These are phyloP conservation scores for Podarcis lilfordi DNA, from an alignment of 2,797 vertebrate genomes.

Conservation along the genomic window DNA sequence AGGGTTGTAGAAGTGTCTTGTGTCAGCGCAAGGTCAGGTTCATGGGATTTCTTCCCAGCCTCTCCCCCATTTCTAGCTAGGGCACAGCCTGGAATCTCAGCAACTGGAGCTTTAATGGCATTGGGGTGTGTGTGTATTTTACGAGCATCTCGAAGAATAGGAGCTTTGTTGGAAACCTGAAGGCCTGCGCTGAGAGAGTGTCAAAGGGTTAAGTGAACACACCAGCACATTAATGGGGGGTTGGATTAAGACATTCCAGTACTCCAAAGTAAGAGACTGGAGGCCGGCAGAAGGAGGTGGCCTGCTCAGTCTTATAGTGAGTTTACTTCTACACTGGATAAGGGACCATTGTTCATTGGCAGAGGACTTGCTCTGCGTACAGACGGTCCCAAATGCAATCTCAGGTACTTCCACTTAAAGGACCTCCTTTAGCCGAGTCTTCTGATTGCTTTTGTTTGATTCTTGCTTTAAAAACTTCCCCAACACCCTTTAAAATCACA, in stretches of 20 bases:
- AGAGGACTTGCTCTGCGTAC: not conserved
- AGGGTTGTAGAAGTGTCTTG: not conserved
- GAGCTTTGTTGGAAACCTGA: conserved; percentile 55
- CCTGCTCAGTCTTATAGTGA: too few relatives aligned
- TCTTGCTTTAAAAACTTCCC: too few relatives aligned
- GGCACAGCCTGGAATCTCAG: accelerated
- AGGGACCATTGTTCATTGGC: too few relatives aligned
- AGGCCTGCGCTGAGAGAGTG: not conserved
- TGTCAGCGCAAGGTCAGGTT: conserved; percentile 33
- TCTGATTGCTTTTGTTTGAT: too few relatives aligned
- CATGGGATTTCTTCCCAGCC: conserved; percentile 1
- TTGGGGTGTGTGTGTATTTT: not conserved
- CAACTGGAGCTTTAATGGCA: conserved; percentile 35
- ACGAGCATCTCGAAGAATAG: conserved; percentile 57
- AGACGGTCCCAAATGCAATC: too few relatives aligned
- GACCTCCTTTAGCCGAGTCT: too few relatives aligned
- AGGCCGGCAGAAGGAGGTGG: not conserved
- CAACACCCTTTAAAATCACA: too few relatives aligned
- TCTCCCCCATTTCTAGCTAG: conserved; percentile 30
- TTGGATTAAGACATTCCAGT: conserved; percentile 58
- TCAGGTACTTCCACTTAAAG: too few relatives aligned
- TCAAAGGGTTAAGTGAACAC: conserved; percentile 32
- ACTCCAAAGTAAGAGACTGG: not conserved
- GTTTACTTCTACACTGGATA: not conserved
- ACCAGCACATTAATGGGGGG: not conserved